These are phyloP conservation scores for Hybognathus amarus DNA, from an alignment of 2,797 vertebrate species.

Conservation along the genomic window DNA sequence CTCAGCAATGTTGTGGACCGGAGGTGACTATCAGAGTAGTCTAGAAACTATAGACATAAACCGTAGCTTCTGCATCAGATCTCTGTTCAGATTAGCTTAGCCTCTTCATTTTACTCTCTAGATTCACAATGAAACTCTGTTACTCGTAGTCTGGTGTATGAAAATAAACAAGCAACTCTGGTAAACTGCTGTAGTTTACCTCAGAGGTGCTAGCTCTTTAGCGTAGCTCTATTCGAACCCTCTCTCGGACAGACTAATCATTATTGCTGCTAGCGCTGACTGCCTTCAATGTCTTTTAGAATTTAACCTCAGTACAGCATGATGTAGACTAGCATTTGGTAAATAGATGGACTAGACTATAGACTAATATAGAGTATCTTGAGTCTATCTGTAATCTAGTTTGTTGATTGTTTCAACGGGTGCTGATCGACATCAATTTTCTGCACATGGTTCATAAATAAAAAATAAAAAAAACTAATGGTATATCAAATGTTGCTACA, in stretches of 20 bases:
- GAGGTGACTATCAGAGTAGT: slow-evolving; percentile 88
- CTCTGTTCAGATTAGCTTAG: slow-evolving; percentile 78
- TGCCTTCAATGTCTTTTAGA: slow-evolving; percentile 78
- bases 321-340: slow-evolving; percentile 79
- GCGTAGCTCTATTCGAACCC: slow-evolving; percentile 77
- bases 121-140: slow-evolving; percentile 67
- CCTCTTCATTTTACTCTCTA: slow-evolving; percentile 80
- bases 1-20: slow-evolving; percentile 81
- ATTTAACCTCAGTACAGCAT: slow-evolving; percentile 80
- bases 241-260: slow-evolving; percentile 82
- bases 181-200: slow-evolving; percentile 75
- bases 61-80: slow-evolving; percentile 82
- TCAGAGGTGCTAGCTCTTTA: slow-evolving; percentile 72
- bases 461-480: slow-evolving; percentile 10
- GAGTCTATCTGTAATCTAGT: slow-evolving; percentile 73
- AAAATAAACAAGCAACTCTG: slow-evolving; percentile 63
- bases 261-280: slow-evolving; percentile 75
- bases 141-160: slow-evolving; percentile 62
- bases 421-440: slow-evolving; percentile 58
- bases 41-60: slow-evolving; percentile 83
- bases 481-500: slow-evolving; percentile 10
- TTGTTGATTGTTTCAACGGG: slow-evolving; percentile 58
- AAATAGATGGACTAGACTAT: slow-evolving; percentile 79
- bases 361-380: slow-evolving; percentile 82
- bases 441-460: slow-evolving; percentile 11